Conservation (phyloP, 2,797 vertebrate species). For the Centropyge bicolor region DNA sequence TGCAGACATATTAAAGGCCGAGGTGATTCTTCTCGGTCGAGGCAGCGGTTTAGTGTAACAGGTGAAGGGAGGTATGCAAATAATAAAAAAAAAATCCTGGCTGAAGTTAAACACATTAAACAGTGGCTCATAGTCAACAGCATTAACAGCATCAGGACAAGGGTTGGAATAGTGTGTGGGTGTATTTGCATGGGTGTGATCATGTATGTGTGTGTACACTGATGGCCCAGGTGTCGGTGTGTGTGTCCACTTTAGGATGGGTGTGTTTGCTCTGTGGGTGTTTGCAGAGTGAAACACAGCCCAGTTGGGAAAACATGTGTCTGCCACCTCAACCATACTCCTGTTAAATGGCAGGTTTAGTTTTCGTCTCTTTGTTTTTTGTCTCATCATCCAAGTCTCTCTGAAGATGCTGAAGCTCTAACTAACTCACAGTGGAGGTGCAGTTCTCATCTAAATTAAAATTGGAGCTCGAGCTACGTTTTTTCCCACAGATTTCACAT, state of each 20-base stretch:
- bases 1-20: neutral
- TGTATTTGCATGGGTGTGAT: conserved; percentile 48
- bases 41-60: conserved; percentile 3
- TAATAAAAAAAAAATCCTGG: neutral
- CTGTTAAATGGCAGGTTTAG: neutral
- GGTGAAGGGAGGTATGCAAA: conserved; percentile 15
- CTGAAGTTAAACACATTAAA: conserved; percentile 18
- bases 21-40: neutral
- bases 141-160: conserved; percentile 16
- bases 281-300: conserved; percentile 42
- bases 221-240: conserved; percentile 33
- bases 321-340: conserved; percentile 1
- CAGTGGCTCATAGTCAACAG: conserved; percentile 10
- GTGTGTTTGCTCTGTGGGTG: conserved; percentile 49
- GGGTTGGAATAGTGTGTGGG: conserved; percentile 18
- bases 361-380: neutral
- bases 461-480: too few relatives aligned
- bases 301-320: conserved; percentile 17
- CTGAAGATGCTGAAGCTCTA: fast-evolving
- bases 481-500: neutral
- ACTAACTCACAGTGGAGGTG: neutral
- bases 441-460: neutral
- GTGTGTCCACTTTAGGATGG: neutral
- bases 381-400: neutral
- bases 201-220: conserved; percentile 21